Percentiles rank a stretch among this genome's conserved stretches.
phyloP scores from a whole-genome alignment of 2,888 invertebrate species.

The Mystacides longicornis region DNA sequence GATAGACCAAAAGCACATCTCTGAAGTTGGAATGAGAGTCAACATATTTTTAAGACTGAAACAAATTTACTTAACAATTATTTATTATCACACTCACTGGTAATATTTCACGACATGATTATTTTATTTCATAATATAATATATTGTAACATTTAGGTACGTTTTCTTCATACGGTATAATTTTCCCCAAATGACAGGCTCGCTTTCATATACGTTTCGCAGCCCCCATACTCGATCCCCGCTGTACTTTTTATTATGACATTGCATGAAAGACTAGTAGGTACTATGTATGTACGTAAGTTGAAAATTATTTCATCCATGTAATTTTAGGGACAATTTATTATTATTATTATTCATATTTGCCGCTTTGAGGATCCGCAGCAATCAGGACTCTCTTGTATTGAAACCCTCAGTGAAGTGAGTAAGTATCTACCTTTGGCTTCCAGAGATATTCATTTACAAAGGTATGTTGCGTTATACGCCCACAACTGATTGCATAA shows the following conservation, averaged over 20 bases:
- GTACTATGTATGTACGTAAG: background rate
- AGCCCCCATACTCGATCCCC: background rate
- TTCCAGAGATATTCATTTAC: too few relatives aligned
- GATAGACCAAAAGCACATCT: too few relatives aligned
- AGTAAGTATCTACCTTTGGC: too few relatives aligned
- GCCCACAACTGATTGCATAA: conserved; percentile 22
- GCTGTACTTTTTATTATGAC: background rate
- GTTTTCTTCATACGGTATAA: too few relatives aligned
- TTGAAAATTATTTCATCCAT: conserved; percentile 15
- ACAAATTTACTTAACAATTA: too few relatives aligned
- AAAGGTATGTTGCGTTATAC: too few relatives aligned
- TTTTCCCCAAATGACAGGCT: background rate
- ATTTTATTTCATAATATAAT: too few relatives aligned
- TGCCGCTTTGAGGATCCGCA: conserved; percentile 15
- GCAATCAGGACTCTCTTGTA: conserved; percentile 26
- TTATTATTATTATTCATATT: conserved; percentile 3
- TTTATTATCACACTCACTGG: too few relatives aligned
- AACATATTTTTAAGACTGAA: too few relatives aligned
- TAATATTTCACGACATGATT: too few relatives aligned
- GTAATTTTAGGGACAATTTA: conserved; percentile 25
- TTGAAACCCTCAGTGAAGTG: conserved; percentile 2
- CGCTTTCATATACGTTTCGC: background rate
- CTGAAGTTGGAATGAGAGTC: too few relatives aligned
- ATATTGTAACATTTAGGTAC: too few relatives aligned
- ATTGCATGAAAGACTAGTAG: conserved; percentile 4